A percentile compares a stretch with the other conserved stretches of the same genome.
These are phyloP conservation scores for Protonibea diacanthus DNA, from an alignment of 2,797 vertebrate genomes.

Conservation along the genomic window DNA sequence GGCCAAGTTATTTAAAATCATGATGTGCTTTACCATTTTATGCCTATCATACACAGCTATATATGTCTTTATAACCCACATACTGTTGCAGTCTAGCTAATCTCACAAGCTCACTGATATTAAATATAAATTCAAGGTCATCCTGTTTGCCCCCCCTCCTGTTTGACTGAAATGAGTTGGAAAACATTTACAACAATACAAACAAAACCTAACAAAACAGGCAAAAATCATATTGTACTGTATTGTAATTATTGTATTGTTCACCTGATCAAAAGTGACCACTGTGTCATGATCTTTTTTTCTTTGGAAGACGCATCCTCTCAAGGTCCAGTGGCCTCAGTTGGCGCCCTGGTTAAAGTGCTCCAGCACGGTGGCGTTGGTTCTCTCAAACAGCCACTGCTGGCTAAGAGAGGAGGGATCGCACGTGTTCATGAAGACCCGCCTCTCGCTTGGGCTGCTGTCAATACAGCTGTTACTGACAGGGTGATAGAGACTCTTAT, in stretches of 20 bases:
- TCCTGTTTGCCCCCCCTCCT: too few relatives aligned
- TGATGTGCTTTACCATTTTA: too few relatives aligned
- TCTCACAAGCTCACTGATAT: too few relatives aligned
- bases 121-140: too few relatives aligned
- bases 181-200: too few relatives aligned
- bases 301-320: slow-evolving; percentile 29
- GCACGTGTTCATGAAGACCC: slow-evolving; percentile 94
- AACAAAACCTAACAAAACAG: neutral
- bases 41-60: too few relatives aligned
- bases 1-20: too few relatives aligned
- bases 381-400: slow-evolving; percentile 95
- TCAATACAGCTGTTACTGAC: slow-evolving; percentile 96
- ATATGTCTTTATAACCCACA: too few relatives aligned
- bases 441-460: slow-evolving; percentile 87
- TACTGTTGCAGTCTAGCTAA: too few relatives aligned
- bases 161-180: neutral
- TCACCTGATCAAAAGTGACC: slow-evolving; percentile 50
- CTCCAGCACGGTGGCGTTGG: slow-evolving; percentile 93
- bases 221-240: neutral
- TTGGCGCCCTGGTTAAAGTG: slow-evolving; percentile 87
- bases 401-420: slow-evolving; percentile 89
- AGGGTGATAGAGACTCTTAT: slow-evolving; percentile 92
- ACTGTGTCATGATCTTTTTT: slow-evolving; percentile 1
- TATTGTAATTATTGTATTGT: too few relatives aligned
- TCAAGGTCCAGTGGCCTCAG: slow-evolving; percentile 44